Evolutionary conservation across 2,797 vertebrate genomes (phyloP).

Genomic region (Petrocephalus sullivani): DNA sequence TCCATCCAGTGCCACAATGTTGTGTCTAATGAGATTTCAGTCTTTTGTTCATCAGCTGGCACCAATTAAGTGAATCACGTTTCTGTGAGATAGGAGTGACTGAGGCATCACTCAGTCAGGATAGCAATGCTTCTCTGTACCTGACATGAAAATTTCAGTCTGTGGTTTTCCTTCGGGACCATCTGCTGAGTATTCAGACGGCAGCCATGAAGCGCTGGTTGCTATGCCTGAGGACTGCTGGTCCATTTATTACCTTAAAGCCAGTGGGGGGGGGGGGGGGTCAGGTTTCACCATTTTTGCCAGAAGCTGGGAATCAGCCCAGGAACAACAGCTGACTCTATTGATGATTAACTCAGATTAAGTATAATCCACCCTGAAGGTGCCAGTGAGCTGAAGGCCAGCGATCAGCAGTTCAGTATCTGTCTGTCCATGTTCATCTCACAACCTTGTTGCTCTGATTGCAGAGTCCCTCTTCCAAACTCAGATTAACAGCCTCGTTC

Average conservation of each 20-base stretch:
- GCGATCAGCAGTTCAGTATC: background rate
- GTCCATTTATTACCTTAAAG: background rate
- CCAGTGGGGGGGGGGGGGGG: background rate
- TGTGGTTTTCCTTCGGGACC: background rate
- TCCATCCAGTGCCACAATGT: background rate
- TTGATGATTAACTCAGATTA: background rate
- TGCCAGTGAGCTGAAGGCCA: background rate
- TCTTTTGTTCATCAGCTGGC: background rate
- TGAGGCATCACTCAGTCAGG: background rate
- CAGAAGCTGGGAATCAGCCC: too few species aligned
- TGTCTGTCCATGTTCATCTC: background rate
- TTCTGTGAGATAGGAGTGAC: background rate
- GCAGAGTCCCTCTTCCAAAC: background rate
- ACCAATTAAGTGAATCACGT: background rate
- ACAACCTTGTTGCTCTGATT: background rate
- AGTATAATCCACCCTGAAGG: background rate
- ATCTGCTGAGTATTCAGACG: background rate
- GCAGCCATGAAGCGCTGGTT: background rate
- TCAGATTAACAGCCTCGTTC: background rate
- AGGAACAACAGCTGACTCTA: background rate
- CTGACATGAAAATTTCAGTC: background rate
- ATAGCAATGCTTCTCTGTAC: background rate
- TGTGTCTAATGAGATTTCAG: background rate
- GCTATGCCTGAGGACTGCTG: background rate
- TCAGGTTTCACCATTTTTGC: background rate